Evolutionary conservation across 2,113 vertebrate species (phyloP).

Genomic region (Cebus imitator): DNA sequence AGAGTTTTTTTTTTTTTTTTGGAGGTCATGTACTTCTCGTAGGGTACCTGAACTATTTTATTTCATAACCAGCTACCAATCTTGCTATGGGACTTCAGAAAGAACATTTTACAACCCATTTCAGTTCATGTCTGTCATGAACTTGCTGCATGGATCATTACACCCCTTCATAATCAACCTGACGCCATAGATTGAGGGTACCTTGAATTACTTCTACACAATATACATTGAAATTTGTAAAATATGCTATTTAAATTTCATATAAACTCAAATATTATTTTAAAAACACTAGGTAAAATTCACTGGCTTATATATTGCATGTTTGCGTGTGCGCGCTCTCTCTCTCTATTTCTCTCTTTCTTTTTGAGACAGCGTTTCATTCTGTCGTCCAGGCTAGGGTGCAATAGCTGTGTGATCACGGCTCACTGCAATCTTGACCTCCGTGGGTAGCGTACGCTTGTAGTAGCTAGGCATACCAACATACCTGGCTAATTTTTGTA

Average conservation of each 20-base stretch:
- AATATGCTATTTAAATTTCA: background rate
- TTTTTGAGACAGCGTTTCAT: no score
- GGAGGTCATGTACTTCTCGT: background rate
- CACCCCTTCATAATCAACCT: background rate
- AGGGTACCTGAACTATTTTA: background rate
- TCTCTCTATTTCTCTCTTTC: no score
- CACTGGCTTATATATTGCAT: background rate
- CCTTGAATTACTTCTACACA: background rate
- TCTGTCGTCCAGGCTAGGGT: no score
- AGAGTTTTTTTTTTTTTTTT: background rate
- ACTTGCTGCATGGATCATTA: background rate
- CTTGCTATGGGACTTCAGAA: background rate
- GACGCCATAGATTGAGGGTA: background rate
- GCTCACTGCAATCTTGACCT: no score
- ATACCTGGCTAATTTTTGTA: no score
- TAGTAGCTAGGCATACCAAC: no score
- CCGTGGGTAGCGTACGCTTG: no score
- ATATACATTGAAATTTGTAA: background rate
- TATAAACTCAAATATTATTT: background rate
- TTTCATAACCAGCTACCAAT: background rate
- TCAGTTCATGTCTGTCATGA: background rate
- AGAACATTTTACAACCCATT: background rate
- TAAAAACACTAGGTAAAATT: background rate
- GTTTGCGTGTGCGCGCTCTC: background rate
- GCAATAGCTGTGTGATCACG: no score